These are phyloP conservation scores for Pangasius sanitwongsei DNA, from an alignment of 2,797 vertebrate genomes.

Conservation along the genomic window DNA sequence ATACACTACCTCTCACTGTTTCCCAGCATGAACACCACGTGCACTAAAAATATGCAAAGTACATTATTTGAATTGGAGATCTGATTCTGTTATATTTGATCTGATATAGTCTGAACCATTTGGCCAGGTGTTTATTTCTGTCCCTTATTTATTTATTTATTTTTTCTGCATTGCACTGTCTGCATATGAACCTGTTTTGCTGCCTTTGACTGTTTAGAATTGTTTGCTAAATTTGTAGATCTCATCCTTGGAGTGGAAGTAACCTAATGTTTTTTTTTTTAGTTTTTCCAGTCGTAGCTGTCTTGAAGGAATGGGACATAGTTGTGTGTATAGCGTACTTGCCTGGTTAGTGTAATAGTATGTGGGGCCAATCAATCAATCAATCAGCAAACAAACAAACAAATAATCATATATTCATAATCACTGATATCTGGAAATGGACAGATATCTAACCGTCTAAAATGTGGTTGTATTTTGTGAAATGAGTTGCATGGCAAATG, in stretches of 20 bases:
- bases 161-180: neutral
- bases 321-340: neutral
- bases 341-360: neutral
- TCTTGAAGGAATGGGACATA: neutral
- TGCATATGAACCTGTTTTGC: neutral
- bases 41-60: neutral
- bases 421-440: too few species aligned
- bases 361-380: too few species aligned
- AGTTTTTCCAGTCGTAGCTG: neutral
- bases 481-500: slow-evolving; percentile 16
- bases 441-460: neutral
- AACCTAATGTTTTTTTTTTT: neutral
- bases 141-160: neutral
- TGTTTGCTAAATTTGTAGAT: neutral
- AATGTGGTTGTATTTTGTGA: slow-evolving; percentile 5
- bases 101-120: neutral
- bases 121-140: neutral
- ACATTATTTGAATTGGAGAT: neutral
- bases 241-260: neutral
- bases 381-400: too few species aligned
- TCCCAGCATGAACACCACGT: neutral
- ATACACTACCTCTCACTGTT: neutral
- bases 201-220: neutral
- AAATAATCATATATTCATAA: too few species aligned
- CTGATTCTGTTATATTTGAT: too few species aligned